Conservation (phyloP, 64 coral and sea anemone species). For the Orbicella faveolata region DNA sequence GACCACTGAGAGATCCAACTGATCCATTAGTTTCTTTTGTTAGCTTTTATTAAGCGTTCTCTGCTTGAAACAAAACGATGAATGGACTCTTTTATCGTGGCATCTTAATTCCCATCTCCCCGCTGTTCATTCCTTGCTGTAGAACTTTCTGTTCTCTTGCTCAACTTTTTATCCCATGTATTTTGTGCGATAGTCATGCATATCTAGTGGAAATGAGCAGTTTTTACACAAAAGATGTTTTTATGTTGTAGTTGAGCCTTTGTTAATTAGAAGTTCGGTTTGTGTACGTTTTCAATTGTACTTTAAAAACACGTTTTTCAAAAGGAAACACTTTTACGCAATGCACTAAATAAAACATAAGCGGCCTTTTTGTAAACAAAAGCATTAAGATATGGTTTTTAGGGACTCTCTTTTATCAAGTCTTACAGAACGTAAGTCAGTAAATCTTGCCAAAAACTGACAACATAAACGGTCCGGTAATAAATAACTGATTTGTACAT, state of each 20-base stretch:
- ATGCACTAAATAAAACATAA: background rate
- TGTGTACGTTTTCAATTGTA: conserved; percentile 4
- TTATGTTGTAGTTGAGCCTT: background rate
- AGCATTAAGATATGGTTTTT: background rate
- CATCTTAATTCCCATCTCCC: background rate
- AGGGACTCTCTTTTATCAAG: background rate
- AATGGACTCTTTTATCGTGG: background rate
- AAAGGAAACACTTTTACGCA: conserved; percentile 10
- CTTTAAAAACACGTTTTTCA: background rate
- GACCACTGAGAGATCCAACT: background rate
- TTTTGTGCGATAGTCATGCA: no score
- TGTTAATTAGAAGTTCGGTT: background rate
- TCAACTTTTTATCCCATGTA: background rate
- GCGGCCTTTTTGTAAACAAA: conserved; percentile 6
- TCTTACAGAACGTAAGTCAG: background rate
- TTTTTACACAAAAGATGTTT: conserved; percentile 10
- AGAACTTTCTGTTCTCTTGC: background rate
- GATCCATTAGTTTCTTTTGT: background rate
- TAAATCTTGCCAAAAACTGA: background rate
- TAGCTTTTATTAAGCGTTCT: background rate
- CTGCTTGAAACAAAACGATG: conserved; percentile 3
- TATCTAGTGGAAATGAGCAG: background rate
- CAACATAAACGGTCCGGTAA: background rate
- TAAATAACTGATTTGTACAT: background rate
- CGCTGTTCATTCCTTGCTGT: background rate